These are phyloP conservation scores for Drosophila barbarae DNA, from an alignment of 2,888 invertebrate species.

Conservation along the genomic window DNA sequence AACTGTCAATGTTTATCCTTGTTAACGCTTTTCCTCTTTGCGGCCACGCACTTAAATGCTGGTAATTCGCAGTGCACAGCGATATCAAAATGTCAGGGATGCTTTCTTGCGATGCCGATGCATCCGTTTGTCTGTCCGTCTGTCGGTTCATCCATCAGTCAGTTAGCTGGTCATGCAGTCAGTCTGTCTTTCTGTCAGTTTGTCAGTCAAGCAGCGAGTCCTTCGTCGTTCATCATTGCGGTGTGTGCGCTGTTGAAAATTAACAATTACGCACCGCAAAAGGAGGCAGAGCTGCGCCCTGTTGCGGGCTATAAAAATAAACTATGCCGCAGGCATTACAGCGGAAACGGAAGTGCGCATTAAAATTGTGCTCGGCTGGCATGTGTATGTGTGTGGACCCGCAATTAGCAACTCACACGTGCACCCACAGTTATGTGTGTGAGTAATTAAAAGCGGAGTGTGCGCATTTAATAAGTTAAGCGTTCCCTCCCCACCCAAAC, in stretches of 20 bases:
- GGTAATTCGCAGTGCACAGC: slow-evolving; percentile 66
- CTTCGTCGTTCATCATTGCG: slow-evolving; percentile 46
- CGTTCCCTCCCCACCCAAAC: slow-evolving; percentile 33
- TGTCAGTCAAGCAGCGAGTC: slow-evolving; percentile 29
- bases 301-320: slow-evolving; percentile 61
- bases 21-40: slow-evolving; percentile 48
- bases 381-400: slow-evolving; percentile 40
- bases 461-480: slow-evolving; percentile 70
- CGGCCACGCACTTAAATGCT: slow-evolving; percentile 61
- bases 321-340: slow-evolving; percentile 62
- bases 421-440: slow-evolving; percentile 45
- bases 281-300: slow-evolving; percentile 35
- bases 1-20: slow-evolving; percentile 60
- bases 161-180: slow-evolving; percentile 33
- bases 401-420: slow-evolving; percentile 59
- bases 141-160: slow-evolving; percentile 17
- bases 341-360: slow-evolving; percentile 74
- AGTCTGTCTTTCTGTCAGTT: slow-evolving; percentile 39
- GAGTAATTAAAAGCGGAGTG: slow-evolving; percentile 69
- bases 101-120: slow-evolving; percentile 34
- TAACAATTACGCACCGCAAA: slow-evolving; percentile 70
- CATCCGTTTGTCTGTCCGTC: slow-evolving; percentile 11
- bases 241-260: slow-evolving; percentile 59
- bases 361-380: slow-evolving; percentile 62
- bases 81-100: slow-evolving; percentile 59